Conservation (phyloP, 2,797 vertebrate species). For the Rhinophrynus dorsalis region DNA sequence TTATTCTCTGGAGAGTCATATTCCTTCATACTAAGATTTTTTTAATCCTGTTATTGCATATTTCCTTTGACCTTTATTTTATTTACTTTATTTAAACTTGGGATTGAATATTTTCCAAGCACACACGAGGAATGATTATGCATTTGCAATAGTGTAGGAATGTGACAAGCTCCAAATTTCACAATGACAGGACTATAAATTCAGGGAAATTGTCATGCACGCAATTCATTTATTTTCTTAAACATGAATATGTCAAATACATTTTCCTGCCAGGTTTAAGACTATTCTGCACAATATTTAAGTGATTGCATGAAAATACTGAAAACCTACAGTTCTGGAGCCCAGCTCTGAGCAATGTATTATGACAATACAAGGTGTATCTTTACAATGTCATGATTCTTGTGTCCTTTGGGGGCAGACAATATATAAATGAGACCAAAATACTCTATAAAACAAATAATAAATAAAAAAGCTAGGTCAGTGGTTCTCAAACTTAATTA, state of each 20-base stretch:
- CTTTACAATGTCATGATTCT: too few relatives aligned
- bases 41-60: conserved; percentile 22
- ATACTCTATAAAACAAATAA: too few relatives aligned
- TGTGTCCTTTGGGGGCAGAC: too few relatives aligned
- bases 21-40: too few relatives aligned
- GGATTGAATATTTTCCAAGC: conserved; percentile 35
- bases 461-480: too few relatives aligned
- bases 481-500: too few relatives aligned
- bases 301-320: not conserved
- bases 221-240: conserved; percentile 10
- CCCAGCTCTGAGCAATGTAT: too few relatives aligned
- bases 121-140: conserved; percentile 22
- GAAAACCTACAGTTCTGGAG: too few relatives aligned
- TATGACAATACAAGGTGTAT: too few relatives aligned
- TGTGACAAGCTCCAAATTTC: conserved; percentile 30
- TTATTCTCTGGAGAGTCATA: too few relatives aligned
- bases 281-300: conserved; percentile 10
- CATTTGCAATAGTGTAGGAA: conserved; percentile 24
- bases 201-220: conserved; percentile 1
- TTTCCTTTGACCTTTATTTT: conserved; percentile 34
- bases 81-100: conserved; percentile 36
- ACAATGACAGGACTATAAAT: conserved; percentile 1
- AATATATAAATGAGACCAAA: too few relatives aligned
- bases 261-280: conserved; percentile 19
- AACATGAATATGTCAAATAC: not conserved